A percentile compares a stretch with the other conserved stretches of the same genome.
Conservation (phyloP, 2,113 vertebrate species). For the Xenopus borealis region DNA sequence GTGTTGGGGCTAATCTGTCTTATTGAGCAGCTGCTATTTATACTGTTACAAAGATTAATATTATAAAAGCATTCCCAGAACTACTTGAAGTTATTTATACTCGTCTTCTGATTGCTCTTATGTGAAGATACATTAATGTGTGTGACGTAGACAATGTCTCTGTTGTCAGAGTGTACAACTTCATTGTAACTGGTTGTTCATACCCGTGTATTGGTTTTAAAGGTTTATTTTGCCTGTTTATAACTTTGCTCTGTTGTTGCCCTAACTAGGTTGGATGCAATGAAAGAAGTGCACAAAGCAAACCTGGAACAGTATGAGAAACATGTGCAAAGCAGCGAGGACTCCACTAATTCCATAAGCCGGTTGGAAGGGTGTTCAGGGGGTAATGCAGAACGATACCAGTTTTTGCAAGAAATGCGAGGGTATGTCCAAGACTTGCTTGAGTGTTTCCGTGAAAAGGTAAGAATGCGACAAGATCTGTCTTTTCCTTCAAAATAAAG, state of each 20-base stretch:
- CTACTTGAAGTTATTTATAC: too few relatives aligned
- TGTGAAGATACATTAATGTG: too few relatives aligned
- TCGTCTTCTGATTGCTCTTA: too few relatives aligned
- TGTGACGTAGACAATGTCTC: background rate
- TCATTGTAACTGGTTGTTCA: background rate
- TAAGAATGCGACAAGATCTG: constrained; percentile 80
- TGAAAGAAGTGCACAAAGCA: constrained; percentile 81
- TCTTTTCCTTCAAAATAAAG: constrained; percentile 54
- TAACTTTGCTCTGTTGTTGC: constrained; percentile 58
- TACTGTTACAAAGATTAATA: too few relatives aligned
- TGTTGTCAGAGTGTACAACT: background rate
- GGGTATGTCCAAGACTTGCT: constrained; percentile 99
- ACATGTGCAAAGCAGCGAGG: constrained; percentile 83
- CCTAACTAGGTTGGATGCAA: constrained; percentile 79
- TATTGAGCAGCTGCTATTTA: too few relatives aligned
- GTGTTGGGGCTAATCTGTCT: too few relatives aligned
- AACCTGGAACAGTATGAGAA: constrained; percentile 82
- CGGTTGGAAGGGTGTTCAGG: constrained; percentile 94
- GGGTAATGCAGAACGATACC: constrained; percentile 94
- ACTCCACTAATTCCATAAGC: constrained; percentile 82
- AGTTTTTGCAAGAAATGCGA: constrained; percentile 99
- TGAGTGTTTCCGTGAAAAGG: constrained; percentile 99
- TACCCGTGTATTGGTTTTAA: too few relatives aligned
- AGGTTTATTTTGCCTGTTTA: too few relatives aligned
- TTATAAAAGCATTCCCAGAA: too few relatives aligned